A percentile compares a stretch with the other conserved stretches of the same genome.
Conservation (phyloP, 2,113 vertebrate genomes). For the Megalops atlanticus region DNA sequence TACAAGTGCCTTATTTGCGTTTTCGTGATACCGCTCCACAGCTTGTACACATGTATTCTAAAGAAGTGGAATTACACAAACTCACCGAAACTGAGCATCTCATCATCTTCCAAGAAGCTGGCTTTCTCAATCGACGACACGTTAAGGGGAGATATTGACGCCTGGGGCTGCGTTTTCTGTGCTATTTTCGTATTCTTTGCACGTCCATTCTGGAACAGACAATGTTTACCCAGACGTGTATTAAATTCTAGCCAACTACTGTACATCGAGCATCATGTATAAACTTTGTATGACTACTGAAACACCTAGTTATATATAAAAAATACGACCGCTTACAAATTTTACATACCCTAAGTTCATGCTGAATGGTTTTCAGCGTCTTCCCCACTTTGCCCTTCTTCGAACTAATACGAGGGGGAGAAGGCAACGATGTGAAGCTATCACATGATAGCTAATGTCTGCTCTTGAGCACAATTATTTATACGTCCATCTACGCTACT, state of each 20-base stretch:
- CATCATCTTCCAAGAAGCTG: conserved; percentile 48
- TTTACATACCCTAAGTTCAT: neutral
- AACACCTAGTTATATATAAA: neutral
- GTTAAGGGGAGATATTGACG: conserved; percentile 17
- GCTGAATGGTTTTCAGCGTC: conserved; percentile 2
- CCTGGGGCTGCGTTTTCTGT: neutral
- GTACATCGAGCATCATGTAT: no score
- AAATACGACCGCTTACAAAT: neutral
- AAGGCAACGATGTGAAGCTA: neutral
- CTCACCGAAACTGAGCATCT: conserved; percentile 39
- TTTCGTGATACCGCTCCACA: neutral
- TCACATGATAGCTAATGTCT: no score
- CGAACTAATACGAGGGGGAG: neutral
- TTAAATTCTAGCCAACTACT: no score
- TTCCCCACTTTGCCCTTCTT: conserved; percentile 17
- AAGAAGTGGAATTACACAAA: neutral
- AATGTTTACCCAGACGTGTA: neutral
- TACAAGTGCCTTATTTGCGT: neutral
- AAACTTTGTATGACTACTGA: no score
- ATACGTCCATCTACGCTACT: neutral
- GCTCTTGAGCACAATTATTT: no score
- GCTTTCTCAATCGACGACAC: conserved; percentile 50
- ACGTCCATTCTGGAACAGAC: neutral
- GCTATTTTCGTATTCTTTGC: neutral
- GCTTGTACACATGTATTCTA: neutral